Base-by-base conservation (phyloP, 2,113 vertebrate species). In the Helogale parvula region DNA sequence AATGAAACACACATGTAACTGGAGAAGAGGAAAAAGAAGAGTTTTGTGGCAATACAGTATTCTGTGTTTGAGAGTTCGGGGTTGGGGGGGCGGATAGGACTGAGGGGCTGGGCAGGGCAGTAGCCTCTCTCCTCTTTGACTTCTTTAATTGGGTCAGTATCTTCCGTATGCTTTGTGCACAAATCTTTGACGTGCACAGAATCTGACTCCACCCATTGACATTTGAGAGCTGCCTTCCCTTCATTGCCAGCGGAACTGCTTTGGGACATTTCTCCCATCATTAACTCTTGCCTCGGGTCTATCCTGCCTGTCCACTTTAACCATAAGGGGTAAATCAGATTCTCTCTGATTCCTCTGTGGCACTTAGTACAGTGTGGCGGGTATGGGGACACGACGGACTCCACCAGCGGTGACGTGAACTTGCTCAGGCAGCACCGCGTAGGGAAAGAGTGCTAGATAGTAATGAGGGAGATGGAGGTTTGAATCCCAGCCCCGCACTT, bases 381-480 rank as follows among this genome's bases (percentile, higher is more conserved):
- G 25, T 5, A 29, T 1, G 3, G 66, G 1, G 29, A 19, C 60
- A 66, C 38, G 92, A 23, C 1, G 29, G 71, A 57, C 16, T 27
- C 8, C 38, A 7, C 14, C 0, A 25, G 11, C 31, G 10, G 9
- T 3, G 5, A 38, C 15, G 1, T 3, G 13, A 52, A 16, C 25
- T 35, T 27, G 1, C 45, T 60, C 33, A 45, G 81, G 31, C 13
- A 38, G 57, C 29, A 21, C 0, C 2, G 52, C 0, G 31, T 12
- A 57, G 27, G 27, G 52, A 31, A 77, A 69, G 31, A 35, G 15
- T 68, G 27, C 79, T 12, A 12, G 79, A 3, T 4, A 9, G 35
- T 17, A 33, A 50, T 35, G 12, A 23, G 7, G 33, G 76, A 35
- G 33, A n/a, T 1, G 0, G 0, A 11, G 38, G 10, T 31, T 50